Base-by-base conservation (phyloP, 2,888 invertebrate genomes). In the Sympetrum striolatum region DNA sequence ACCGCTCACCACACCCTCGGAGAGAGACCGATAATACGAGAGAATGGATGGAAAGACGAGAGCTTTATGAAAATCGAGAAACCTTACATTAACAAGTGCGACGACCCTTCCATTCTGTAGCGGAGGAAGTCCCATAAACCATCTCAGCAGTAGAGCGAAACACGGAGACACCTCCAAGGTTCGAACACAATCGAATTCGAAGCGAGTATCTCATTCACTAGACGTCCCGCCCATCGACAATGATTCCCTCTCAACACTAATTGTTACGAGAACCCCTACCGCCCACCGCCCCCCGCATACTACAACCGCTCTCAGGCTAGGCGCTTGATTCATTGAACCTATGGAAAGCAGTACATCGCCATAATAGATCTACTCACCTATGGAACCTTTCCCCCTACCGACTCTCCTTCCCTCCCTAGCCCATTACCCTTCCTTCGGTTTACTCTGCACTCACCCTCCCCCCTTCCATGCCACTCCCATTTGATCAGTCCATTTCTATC, bases 201-300 rank as follows among this genome's bases (percentile, higher is more conserved):
- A 22, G 53, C 60, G 31, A 60, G 86, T 86, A 86, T 86, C 86
- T 86, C 86, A 82, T 86, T 60, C 60, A n/a, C 37, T 37, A 22
- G n/a, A 58, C 64, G 86, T 86, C 37, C 86, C 86, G 86, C 86
- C 86, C 86, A 60, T 58, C 86, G 60, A 86, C 86, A 86, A 86
- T 86, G 86, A 86, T 86, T 86, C 86, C 86, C 86, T 86, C 86
- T 86, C 86, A 86, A 86, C 86, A 86, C 86, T 86, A 86, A 86
- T 86, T 86, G 86, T 86, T 73, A 86, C 86, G 37, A 18, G 37
- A 58, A 35, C 86, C 58, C 53, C 58, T 58, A 25, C 58, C 58
- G 18, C 58, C 53, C 86, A 37, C 86, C 39, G 31, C 60, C 82
- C 31, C 22, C 58, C 37, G 18, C 37, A 37, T 53, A n/a, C 18